Percentiles rank a stretch among this genome's conserved stretches.
Conservation (phyloP, 1,140 invertebrate genomes). For the Brachionus angularis region DNA sequence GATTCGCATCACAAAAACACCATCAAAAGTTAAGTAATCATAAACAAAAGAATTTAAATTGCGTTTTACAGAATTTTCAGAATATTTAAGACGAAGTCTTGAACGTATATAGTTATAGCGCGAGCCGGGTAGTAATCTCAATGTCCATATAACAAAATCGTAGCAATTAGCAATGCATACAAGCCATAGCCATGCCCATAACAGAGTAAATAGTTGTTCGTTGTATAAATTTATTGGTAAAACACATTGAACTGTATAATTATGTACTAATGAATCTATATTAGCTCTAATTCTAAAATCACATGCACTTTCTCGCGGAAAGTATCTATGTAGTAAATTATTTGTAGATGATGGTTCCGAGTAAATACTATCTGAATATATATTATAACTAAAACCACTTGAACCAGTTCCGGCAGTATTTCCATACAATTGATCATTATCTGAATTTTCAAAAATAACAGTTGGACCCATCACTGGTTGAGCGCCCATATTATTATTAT, state of each 20-base stretch:
- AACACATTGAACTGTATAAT: slow-evolving; percentile 56
- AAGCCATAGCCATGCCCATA: slow-evolving; percentile 58
- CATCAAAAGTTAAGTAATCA: slow-evolving; percentile 61
- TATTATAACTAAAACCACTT: neutral
- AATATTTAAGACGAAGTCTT: slow-evolving; percentile 14
- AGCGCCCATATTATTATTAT: slow-evolving; percentile 2
- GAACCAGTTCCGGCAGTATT: neutral
- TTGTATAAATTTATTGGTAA: slow-evolving; percentile 57
- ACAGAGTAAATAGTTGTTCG: slow-evolving; percentile 56
- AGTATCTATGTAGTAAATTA: slow-evolving; percentile 31
- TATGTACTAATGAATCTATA: slow-evolving; percentile 44
- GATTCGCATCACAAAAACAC: slow-evolving; percentile 60
- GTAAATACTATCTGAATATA: slow-evolving; percentile 29
- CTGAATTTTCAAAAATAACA: slow-evolving; percentile 40
- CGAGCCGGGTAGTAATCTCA: neutral
- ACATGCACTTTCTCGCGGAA: slow-evolving; percentile 43
- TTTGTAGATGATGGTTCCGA: neutral
- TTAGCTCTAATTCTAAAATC: slow-evolving; percentile 41
- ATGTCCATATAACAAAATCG: slow-evolving; percentile 47
- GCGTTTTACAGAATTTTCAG: slow-evolving; percentile 34
- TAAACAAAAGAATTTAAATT: slow-evolving; percentile 54
- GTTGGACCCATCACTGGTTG: slow-evolving; percentile 25
- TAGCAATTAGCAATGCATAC: slow-evolving; percentile 52
- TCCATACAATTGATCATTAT: slow-evolving; percentile 2
- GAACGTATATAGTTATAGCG: slow-evolving; percentile 35